Conservation (phyloP, 2,113 vertebrate genomes). For the Astur gentilis region DNA sequence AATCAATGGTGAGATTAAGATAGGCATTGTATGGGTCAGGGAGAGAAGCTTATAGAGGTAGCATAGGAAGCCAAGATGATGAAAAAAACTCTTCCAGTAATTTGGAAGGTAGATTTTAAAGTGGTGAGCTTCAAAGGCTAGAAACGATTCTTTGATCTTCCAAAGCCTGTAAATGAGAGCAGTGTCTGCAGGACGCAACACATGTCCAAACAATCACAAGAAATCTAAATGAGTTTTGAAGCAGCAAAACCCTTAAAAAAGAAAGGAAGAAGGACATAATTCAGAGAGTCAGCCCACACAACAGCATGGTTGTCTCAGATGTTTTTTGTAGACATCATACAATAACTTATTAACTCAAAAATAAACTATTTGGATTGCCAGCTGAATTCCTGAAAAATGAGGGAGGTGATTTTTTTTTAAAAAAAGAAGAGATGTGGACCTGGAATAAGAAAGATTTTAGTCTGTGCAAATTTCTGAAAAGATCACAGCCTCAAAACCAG, state of each 20-base stretch:
- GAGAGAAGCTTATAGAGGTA: not conserved
- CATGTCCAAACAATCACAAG: not conserved
- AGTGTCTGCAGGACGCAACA: not conserved
- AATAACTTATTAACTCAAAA: not conserved
- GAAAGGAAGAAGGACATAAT: not conserved
- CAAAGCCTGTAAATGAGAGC: not conserved
- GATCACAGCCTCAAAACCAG: not conserved
- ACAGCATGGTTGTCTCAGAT: not conserved
- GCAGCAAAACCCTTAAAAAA: not conserved
- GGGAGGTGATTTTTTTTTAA: not conserved
- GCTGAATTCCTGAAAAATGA: not conserved
- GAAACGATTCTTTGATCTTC: constrained; percentile 7
- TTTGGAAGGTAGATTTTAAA: not conserved
- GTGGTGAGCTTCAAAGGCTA: constrained; percentile 23
- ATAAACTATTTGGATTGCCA: not conserved
- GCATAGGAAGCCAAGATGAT: not conserved
- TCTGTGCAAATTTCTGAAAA: not conserved
- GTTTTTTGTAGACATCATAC: not conserved
- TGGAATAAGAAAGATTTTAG: not conserved
- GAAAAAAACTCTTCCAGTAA: not conserved
- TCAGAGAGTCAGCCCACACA: not conserved
- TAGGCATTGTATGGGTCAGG: not conserved
- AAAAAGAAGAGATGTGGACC: not conserved
- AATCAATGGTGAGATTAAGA: not conserved
- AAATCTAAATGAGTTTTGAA: not conserved